Evolutionary conservation across 1,140 invertebrate genomes (phyloP).

Genomic region (Conus betulinus): DNA sequence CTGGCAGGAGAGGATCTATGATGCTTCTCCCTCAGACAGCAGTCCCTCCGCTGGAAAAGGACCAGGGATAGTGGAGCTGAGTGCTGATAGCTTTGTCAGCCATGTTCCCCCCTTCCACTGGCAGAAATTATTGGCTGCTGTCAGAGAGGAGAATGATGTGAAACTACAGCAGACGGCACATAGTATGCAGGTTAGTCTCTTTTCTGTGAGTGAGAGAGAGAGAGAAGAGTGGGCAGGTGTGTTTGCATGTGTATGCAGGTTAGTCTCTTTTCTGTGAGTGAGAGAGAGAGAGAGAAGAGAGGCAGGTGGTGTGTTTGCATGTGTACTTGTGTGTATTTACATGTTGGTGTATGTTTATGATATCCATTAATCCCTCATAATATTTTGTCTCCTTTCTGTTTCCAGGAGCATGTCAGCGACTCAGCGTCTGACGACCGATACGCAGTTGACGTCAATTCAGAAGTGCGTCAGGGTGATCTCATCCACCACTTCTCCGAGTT

Average conservation of each 20-base stretch:
- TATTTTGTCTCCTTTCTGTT: neutral
- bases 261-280: no score
- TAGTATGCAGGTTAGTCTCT: constrained; percentile 27
- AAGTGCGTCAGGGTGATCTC: constrained; percentile 48
- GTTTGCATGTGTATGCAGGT: no score
- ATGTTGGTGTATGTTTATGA: no score
- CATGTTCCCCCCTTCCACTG: constrained; percentile 65
- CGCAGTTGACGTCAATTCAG: constrained; percentile 60
- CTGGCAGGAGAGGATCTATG: constrained; percentile 66
- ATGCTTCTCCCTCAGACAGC: constrained; percentile 27
- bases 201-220: neutral
- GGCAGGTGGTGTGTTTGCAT: no score
- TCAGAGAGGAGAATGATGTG: constrained; percentile 57
- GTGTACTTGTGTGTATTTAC: no score
- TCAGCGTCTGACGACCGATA: constrained; percentile 39
- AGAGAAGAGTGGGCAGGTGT: neutral
- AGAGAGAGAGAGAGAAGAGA: no score
- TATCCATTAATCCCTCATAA: neutral
- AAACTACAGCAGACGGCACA: constrained; percentile 51
- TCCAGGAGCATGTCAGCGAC: constrained; percentile 47
- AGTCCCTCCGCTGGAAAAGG: neutral
- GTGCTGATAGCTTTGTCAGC: constrained; percentile 61
- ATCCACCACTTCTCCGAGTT: constrained; percentile 62
- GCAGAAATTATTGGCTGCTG: constrained; percentile 64
- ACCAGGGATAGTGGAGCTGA: constrained; percentile 48